A percentile compares a stretch with the other conserved stretches of the same genome.
Evolutionary conservation across 2,888 invertebrate species (phyloP).

Genomic region (Shargacucullia verbasci): DNA sequence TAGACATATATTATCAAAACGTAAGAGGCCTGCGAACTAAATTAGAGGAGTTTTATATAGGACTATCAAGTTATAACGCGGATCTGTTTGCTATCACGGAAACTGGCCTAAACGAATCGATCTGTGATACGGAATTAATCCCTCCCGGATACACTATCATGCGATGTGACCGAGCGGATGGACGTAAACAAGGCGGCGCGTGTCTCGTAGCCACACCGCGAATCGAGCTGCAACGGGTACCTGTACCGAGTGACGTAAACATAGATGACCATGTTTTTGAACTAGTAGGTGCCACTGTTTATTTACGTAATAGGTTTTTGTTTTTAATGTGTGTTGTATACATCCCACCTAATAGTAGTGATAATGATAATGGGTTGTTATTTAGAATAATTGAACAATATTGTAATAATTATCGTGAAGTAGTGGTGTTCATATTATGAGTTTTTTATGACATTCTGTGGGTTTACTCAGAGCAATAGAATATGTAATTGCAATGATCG

Average conservation of each 20-base stretch:
- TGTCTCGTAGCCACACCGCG: too few relatives aligned
- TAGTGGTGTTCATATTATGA: neutral
- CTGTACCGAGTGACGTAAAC: neutral
- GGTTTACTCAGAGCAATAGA: too few relatives aligned
- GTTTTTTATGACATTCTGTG: too few relatives aligned
- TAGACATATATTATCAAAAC: too few relatives aligned
- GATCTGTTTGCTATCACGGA: constrained; percentile 51
- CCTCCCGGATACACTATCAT: constrained; percentile 8
- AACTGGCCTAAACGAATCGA: constrained; percentile 14
- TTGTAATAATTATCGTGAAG: neutral
- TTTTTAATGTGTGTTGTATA: constrained; percentile 8
- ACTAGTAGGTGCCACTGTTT: too few relatives aligned
- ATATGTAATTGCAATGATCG: too few relatives aligned
- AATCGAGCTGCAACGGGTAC: constrained; percentile 1
- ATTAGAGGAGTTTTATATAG: constrained; percentile 20
- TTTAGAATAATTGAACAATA: constrained; percentile 2
- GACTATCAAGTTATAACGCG: constrained; percentile 14
- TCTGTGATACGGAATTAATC: constrained; percentile 6
- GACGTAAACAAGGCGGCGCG: too few relatives aligned
- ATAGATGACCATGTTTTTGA: constrained; percentile 4
- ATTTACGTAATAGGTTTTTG: too few relatives aligned
- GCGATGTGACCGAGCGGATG: constrained; percentile 10
- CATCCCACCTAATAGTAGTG: constrained; percentile 5
- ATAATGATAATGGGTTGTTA: constrained; percentile 5
- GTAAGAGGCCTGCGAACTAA: constrained; percentile 14